These are phyloP conservation scores for Aphidius gifuensis DNA, from an alignment of 1,140 invertebrate species.

Conservation along the genomic window DNA sequence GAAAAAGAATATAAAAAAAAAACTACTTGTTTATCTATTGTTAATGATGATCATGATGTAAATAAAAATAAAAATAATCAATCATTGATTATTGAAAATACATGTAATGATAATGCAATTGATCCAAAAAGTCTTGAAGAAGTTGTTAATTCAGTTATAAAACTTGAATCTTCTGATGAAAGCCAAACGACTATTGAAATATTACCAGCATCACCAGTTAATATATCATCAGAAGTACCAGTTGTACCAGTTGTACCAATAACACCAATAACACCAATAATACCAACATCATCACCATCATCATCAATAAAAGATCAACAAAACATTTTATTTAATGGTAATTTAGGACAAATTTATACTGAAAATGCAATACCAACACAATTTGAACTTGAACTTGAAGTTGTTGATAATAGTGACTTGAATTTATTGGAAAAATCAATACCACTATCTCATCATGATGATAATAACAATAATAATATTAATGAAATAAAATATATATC, in stretches of 20 bases:
- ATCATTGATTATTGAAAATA: background rate
- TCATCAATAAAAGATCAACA: slow-evolving; percentile 5
- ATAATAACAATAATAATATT: background rate
- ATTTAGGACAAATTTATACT: slow-evolving; percentile 32
- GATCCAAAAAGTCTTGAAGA: slow-evolving; percentile 10
- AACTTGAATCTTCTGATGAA: slow-evolving; percentile 49
- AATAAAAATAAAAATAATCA: background rate
- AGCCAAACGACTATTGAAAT: slow-evolving; percentile 50
- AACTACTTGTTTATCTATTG: no score
- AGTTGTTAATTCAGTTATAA: slow-evolving; percentile 38
- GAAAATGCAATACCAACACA: slow-evolving; percentile 42
- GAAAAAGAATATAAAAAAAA: no score
- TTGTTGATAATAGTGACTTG: slow-evolving; percentile 35
- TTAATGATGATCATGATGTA: background rate
- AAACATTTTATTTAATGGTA: slow-evolving; percentile 22
- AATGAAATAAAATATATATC: slow-evolving; percentile 23
- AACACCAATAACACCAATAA: no score
- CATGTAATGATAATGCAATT: background rate
- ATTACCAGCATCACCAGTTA: slow-evolving; percentile 43
- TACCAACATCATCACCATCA: no score
- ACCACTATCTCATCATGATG: slow-evolving; percentile 20
- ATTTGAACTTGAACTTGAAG: slow-evolving; percentile 44
- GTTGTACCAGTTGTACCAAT: background rate
- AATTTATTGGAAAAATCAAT: slow-evolving; percentile 28
- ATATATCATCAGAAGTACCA: slow-evolving; percentile 19